Evolutionary conservation across 2,888 invertebrate species (phyloP), one percentile per base, ranked within the genome.

Genomic region (Petrophora chlorosata): DNA sequence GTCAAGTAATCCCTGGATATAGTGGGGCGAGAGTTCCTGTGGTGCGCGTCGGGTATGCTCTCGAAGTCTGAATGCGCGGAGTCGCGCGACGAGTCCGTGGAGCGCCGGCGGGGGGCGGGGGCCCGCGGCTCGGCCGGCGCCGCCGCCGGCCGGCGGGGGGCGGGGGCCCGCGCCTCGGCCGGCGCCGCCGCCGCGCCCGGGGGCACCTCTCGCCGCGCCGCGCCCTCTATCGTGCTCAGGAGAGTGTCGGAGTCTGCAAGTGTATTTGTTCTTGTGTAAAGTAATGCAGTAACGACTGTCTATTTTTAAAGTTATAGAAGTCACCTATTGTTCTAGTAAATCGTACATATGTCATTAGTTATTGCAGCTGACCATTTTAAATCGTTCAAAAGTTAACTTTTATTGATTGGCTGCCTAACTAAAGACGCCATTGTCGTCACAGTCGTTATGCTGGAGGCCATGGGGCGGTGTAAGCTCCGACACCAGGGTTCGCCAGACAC

Each of bases 201-300:
- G 23, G 14, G 3, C 4, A 35, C 43, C 16, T 22, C 13, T 15
- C 44, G 14, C 30, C 14, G 25, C 1, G 23, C 22, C 5, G 42
- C 29, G 19, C 43, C 44, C n/a, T 65, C 67, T 25, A 65, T 63
- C 17, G 69, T 53, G 12, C 61, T 70, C 56, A 81, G 60, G 3
- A 88, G 67, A 44, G 84, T 75, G 7, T 79, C 82, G 0, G 88
- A 88, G 52, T 88, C 88, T 87, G 63, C 1, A 56, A 46, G 7
- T n/a, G 7, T 9, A 16, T 17, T 25, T 3, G 1, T 7, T 14
- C 5, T 5, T 10, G 16, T 10, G 16, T 19, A 1, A 19, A 1
- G 0, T 19, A 1, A 5, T 2, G 7, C 19, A 19, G n/a, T n/a
- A n/a, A n/a, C n/a, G n/a, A n/a, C n/a, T n/a, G n/a, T n/a, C n/a